Base-by-base conservation (phyloP, 2,888 invertebrate species). In the Agrotis puta region DNA sequence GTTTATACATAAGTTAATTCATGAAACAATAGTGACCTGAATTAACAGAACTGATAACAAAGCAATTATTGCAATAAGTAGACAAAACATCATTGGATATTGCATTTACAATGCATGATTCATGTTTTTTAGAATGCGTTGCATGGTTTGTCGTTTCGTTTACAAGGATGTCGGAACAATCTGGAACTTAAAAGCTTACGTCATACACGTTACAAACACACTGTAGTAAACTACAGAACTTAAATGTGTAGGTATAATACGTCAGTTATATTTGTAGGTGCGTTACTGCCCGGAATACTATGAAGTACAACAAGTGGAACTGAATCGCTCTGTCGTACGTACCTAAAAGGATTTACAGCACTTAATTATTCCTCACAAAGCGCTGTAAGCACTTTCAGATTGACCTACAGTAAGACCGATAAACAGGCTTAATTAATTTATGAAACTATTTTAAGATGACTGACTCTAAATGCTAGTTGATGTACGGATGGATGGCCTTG, bases 401-500 rank as follows among this genome's bases (percentile, higher is more conserved):
- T 62, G 50, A 22, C 13, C 22, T 43, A 68, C 18, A 50, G 53
- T 56, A 39, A 47, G 70, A 62, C 66, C 61, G 54, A 57, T 71
- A 27, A n/a, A 51, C 47, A 45, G 48, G 27, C 58, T 61, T 53
- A 65, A 70, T 43, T 48, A 53, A 56, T 77, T 59, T 65, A 62
- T 67, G 63, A 64, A 66, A 62, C 53, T 70, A 58, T 62, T 69
- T 82, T 67, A 66, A 81, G 76, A 84, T 77, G 82, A 84, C 77
- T 92, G 88, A 87, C 90, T 72, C 75, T 74, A 86, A 86, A 89
- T 87, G 84, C 84, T 87, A 84, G 81, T 81, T 81, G 76, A 79
- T 85, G 87, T 90, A 91, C 81, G 79, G 85, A 79, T 91, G 93
- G 92, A 79, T 91, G 93, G 92, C 94, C 94, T 94, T 94, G 94